Evolutionary conservation across 2,888 invertebrate species (phyloP).

Genomic region (Spodoptera littoralis): DNA sequence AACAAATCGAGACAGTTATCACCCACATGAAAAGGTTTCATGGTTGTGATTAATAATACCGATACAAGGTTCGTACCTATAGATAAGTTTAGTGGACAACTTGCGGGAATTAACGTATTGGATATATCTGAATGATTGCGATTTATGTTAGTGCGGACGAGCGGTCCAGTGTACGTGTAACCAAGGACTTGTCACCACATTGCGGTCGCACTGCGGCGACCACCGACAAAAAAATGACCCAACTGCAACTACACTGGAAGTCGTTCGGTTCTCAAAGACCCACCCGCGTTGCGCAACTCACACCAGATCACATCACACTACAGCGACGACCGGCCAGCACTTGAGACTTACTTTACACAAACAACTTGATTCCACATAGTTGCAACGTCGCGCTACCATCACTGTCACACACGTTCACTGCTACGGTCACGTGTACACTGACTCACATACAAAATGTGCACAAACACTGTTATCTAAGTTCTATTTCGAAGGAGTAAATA

Average conservation of each 20-base stretch:
- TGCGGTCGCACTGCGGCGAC: slow-evolving; percentile 49
- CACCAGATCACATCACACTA: slow-evolving; percentile 29
- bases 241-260: slow-evolving; percentile 16
- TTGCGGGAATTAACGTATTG: slow-evolving; percentile 4
- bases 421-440: slow-evolving; percentile 60
- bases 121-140: slow-evolving; percentile 19
- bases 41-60: slow-evolving; percentile 35
- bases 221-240: slow-evolving; percentile 30
- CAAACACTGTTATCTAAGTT: slow-evolving; percentile 70
- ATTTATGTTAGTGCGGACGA: slow-evolving; percentile 13
- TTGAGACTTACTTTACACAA: slow-evolving; percentile 73
- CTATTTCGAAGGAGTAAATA: slow-evolving; percentile 69
- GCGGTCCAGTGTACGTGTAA: slow-evolving; percentile 23
- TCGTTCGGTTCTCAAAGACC: slow-evolving; percentile 4
- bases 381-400: slow-evolving; percentile 39
- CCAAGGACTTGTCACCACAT: slow-evolving; percentile 57
- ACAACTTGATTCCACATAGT: slow-evolving; percentile 81
- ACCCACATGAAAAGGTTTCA: slow-evolving; percentile 47
- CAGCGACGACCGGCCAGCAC: slow-evolving; percentile 18
- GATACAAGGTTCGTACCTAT: slow-evolving; percentile 27
- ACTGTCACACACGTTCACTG: slow-evolving; percentile 55
- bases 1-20: slow-evolving; percentile 29
- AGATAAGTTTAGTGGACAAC: slow-evolving; percentile 12
- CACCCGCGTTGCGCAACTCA: slow-evolving; percentile 22
- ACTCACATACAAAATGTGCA: slow-evolving; percentile 64